Evolutionary conservation across 2,113 vertebrate species (phyloP).

Genomic region (Heliornis fulica): DNA sequence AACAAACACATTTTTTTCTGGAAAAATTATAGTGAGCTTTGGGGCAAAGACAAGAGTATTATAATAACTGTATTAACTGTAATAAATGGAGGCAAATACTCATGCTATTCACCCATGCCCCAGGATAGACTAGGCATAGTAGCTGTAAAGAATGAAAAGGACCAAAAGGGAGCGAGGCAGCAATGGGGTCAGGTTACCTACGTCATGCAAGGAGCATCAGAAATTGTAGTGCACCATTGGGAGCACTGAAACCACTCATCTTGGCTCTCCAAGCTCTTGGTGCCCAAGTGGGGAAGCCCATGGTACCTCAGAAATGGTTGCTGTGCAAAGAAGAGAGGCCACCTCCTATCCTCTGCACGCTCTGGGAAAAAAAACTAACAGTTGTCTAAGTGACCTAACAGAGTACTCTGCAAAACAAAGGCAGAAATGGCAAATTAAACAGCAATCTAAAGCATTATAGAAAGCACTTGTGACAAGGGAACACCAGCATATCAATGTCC

Average conservation of each 20-base stretch:
- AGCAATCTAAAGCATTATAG: background rate
- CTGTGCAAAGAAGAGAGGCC: background rate
- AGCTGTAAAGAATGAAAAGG: background rate
- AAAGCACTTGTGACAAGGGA: background rate
- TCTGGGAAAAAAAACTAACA: background rate
- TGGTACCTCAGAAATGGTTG: background rate
- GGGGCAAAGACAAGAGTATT: background rate
- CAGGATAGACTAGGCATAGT: background rate
- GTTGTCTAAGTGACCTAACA: background rate
- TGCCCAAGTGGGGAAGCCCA: background rate
- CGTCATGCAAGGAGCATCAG: background rate
- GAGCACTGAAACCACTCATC: background rate
- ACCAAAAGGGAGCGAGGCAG: background rate
- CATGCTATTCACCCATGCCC: accelerated
- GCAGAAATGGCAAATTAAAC: background rate
- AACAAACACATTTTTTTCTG: background rate
- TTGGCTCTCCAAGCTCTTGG: background rate
- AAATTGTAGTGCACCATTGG: background rate
- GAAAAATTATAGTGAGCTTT: background rate
- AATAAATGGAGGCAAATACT: background rate
- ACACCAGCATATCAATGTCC: background rate
- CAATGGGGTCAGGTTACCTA: background rate
- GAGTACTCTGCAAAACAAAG: background rate
- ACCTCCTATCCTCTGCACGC: background rate
- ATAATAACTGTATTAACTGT: no score